phyloP scores from a whole-genome alignment of 2,113 vertebrate genomes.

The Colius striatus region DNA sequence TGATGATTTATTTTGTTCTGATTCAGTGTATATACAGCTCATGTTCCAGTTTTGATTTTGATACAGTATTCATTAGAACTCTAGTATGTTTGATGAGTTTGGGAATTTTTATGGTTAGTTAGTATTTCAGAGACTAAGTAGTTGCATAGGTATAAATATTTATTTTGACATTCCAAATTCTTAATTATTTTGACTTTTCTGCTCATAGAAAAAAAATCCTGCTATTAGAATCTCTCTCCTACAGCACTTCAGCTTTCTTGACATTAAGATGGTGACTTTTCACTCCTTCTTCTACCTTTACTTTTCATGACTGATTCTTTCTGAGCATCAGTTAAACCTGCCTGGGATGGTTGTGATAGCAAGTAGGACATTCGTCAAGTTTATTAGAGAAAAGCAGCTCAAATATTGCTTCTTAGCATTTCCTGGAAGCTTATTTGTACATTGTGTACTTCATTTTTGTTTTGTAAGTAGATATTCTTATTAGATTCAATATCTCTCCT shows the following conservation, averaged over 20 bases:
- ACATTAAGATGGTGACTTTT: neutral
- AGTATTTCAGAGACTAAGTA: neutral
- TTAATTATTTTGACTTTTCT: constrained; percentile 3
- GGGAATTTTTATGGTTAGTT: neutral
- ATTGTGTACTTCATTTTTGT: neutral
- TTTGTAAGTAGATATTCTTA: neutral
- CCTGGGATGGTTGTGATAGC: neutral
- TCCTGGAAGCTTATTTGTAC: neutral
- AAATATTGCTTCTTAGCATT: neutral
- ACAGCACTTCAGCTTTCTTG: neutral
- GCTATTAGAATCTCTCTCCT: neutral
- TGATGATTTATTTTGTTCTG: constrained; percentile 5
- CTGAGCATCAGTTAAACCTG: neutral
- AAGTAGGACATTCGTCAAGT: neutral
- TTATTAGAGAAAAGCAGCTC: neutral
- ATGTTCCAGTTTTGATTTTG: neutral
- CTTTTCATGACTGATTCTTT: neutral
- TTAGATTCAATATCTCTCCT: neutral
- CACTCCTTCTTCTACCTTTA: neutral
- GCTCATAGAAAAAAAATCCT: neutral
- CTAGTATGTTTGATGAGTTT: neutral
- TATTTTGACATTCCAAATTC: neutral
- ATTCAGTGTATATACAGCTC: neutral
- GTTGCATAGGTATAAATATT: neutral
- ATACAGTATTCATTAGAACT: neutral